phyloP scores from a whole-genome alignment of 2,888 invertebrate species.

The Xylota segnis region DNA sequence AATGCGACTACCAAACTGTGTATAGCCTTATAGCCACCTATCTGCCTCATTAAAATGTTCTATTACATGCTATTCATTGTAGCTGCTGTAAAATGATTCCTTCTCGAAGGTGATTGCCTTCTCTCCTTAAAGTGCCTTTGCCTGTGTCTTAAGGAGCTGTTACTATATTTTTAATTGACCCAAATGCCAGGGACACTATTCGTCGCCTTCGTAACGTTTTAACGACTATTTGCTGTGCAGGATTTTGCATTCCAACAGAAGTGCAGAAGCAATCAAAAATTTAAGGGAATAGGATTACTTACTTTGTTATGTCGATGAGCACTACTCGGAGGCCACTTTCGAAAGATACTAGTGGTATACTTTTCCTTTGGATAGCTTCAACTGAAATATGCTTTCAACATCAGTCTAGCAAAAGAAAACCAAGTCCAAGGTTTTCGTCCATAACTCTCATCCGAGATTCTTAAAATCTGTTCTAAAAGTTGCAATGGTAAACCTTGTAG shows the following conservation, averaged over 20 bases:
- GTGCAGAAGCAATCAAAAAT: slow-evolving; percentile 45
- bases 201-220: slow-evolving; percentile 51
- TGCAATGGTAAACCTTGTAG: no score
- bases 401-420: no score
- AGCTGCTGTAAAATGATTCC: slow-evolving; percentile 19
- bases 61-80: slow-evolving; percentile 47
- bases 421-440: no score
- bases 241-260: slow-evolving; percentile 54
- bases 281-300: slow-evolving; percentile 21
- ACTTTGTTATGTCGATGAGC: slow-evolving; percentile 24
- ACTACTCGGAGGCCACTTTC: slow-evolving; percentile 27
- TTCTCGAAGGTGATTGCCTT: slow-evolving; percentile 45
- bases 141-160: slow-evolving; percentile 32
- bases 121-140: slow-evolving; percentile 2
- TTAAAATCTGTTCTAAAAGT: no score
- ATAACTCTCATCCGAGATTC: no score
- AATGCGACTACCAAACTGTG: slow-evolving; percentile 5
- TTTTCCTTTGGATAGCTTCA: no score
- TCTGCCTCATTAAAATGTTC: slow-evolving; percentile 67
- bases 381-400: no score
- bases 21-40: slow-evolving; percentile 33
- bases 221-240: slow-evolving; percentile 59
- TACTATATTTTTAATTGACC: slow-evolving; percentile 69
- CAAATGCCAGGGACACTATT: slow-evolving; percentile 51
- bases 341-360: neutral